A percentile compares a stretch with the other conserved stretches of the same genome.
These are phyloP conservation scores for Aldrovandia affinis DNA, from an alignment of 2,797 vertebrate species.

Conservation along the genomic window DNA sequence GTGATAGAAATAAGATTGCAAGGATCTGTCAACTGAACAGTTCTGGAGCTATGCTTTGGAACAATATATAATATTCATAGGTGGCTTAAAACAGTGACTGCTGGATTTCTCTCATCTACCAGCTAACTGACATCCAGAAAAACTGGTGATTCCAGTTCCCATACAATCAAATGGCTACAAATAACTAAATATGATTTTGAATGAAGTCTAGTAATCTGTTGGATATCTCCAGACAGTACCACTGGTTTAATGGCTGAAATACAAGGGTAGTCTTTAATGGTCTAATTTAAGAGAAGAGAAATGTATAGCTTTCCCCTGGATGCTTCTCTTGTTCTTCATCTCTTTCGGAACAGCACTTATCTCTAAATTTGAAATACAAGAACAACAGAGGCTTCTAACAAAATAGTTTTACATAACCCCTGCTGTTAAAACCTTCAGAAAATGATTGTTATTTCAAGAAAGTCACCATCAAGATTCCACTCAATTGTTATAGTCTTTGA, in stretches of 20 bases:
- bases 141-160: background rate
- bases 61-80: background rate
- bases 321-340: background rate
- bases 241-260: background rate
- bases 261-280: background rate
- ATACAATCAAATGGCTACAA: slow-evolving; percentile 1
- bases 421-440: no score
- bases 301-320: background rate
- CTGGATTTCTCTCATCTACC: background rate
- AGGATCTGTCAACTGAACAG: background rate
- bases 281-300: background rate
- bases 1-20: background rate
- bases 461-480: background rate
- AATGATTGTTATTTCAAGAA: background rate
- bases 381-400: background rate
- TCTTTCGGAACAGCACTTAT: background rate
- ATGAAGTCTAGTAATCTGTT: background rate
- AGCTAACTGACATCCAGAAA: background rate
- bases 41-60: background rate
- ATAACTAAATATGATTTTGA: background rate
- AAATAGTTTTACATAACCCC: background rate
- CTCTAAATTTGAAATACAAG: background rate
- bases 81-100: background rate
- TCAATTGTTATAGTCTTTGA: background rate
- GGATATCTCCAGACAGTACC: background rate